Conservation (phyloP, 1,140 invertebrate genomes). For the Acromyrmex heyeri region DNA sequence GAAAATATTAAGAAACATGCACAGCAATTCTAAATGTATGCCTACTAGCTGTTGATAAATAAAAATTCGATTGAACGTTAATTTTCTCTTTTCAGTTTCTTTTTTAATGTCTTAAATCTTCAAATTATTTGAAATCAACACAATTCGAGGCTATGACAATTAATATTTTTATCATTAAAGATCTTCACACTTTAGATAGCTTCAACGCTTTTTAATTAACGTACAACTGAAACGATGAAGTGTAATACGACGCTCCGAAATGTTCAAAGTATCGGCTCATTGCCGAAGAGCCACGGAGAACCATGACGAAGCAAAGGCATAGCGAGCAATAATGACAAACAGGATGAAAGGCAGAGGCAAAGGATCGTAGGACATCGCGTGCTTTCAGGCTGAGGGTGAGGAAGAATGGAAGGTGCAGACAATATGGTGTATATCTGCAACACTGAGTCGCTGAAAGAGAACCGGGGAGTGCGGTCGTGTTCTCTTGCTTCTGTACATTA, state of each 20-base stretch:
- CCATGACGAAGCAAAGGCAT: not conserved
- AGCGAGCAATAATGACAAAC: conserved; percentile 59
- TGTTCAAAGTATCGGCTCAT: conserved; percentile 54
- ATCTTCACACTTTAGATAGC: not conserved
- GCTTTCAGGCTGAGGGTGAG: conserved; percentile 27
- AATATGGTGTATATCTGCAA: conserved; percentile 68
- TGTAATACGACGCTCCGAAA: conserved; percentile 40
- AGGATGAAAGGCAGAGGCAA: conserved; percentile 30
- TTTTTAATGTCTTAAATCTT: not conserved
- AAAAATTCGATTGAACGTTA: conserved; percentile 1
- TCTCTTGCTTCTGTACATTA: conserved; percentile 40
- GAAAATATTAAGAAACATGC: not conserved
- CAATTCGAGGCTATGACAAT: not conserved
- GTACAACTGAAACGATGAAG: conserved; percentile 2
- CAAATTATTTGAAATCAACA: not conserved
- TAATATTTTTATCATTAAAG: not conserved
- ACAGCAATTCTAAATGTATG: not conserved
- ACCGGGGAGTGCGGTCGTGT: conserved; percentile 56
- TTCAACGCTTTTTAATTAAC: conserved; percentile 54
- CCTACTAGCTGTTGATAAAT: not conserved
- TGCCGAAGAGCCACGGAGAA: conserved; percentile 15
- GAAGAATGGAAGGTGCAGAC: conserved; percentile 43
- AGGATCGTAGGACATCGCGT: conserved; percentile 63
- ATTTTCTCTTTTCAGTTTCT: not conserved
- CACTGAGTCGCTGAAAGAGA: conserved; percentile 68